Evolutionary conservation across 2,797 vertebrate genomes (phyloP).

Genomic region (Lophotriccus pileatus): DNA sequence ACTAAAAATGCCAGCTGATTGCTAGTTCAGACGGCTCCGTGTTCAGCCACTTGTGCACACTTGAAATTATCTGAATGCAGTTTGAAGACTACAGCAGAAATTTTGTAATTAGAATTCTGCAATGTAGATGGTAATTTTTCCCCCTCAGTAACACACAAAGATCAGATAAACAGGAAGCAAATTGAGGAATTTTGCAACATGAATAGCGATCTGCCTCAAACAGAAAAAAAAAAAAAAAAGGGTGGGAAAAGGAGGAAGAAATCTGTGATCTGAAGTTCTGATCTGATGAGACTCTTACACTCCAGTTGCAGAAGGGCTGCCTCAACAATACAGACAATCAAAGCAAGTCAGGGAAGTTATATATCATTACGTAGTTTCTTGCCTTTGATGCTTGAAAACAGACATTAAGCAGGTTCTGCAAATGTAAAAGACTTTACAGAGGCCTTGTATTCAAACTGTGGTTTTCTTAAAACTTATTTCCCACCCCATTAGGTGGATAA

Average conservation of each 20-base stretch:
- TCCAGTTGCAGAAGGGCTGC: background rate
- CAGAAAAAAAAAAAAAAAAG: background rate
- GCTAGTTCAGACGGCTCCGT: constrained; percentile 54
- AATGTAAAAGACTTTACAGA: background rate
- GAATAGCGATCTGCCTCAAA: constrained; percentile 46
- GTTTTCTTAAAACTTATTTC: background rate
- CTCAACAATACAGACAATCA: constrained; percentile 16
- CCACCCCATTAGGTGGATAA: background rate
- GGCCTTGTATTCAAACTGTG: background rate
- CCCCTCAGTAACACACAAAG: constrained; percentile 43
- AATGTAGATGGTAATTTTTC: constrained; percentile 63
- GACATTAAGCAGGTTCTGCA: background rate
- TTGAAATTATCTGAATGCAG: constrained; percentile 70
- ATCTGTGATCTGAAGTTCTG: background rate
- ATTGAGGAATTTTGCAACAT: constrained; percentile 50
- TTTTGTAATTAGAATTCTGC: constrained; percentile 70
- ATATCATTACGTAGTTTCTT: background rate
- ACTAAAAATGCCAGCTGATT: constrained; percentile 65
- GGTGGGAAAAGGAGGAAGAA: background rate
- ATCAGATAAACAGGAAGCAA: constrained; percentile 65
- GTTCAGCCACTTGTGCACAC: constrained; percentile 58
- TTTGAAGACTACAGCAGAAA: constrained; percentile 70
- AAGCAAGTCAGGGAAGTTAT: background rate
- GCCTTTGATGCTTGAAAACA: background rate
- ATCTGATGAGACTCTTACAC: background rate